A percentile compares a stretch with the other conserved stretches of the same genome.
phyloP scores from a whole-genome alignment of 2,113 vertebrate species.

The Diglossa brunneiventris region DNA sequence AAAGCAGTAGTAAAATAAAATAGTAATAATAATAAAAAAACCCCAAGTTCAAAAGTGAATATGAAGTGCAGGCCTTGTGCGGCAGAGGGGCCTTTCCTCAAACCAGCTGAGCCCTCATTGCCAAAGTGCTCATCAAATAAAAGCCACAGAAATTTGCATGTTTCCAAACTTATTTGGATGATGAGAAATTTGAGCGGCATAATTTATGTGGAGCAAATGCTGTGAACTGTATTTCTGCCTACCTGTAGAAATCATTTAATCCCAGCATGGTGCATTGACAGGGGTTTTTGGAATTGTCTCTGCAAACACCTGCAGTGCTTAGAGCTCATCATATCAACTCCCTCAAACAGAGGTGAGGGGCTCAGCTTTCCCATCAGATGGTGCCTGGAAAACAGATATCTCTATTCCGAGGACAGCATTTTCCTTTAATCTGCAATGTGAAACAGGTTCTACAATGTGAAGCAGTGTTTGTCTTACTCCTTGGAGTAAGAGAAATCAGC shows the following conservation, averaged over 20 bases:
- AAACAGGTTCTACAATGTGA: not conserved
- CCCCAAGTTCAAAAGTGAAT: not conserved
- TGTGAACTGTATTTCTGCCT: not conserved
- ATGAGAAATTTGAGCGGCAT: conserved; percentile 50
- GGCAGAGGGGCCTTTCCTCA: conserved; percentile 9
- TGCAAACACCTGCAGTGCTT: not conserved
- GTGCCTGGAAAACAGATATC: not conserved
- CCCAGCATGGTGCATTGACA: not conserved
- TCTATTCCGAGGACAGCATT: not conserved
- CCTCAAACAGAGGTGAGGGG: not conserved
- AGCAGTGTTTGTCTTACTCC: not conserved
- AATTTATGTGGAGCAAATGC: conserved; percentile 40
- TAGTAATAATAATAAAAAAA: not conserved
- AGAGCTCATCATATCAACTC: not conserved
- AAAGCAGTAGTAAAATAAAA: conserved; percentile 48
- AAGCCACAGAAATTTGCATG: not conserved
- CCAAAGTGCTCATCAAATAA: conserved; percentile 35
- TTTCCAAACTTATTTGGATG: conserved; percentile 29
- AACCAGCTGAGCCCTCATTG: conserved; percentile 24
- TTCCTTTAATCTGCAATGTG: not conserved
- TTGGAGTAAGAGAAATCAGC: not conserved
- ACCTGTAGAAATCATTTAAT: not conserved
- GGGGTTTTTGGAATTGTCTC: not conserved
- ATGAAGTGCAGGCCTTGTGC: not conserved
- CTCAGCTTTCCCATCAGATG: not conserved